Evolutionary conservation across 2,888 invertebrate species (phyloP).

Genomic region (Crioceris asparagi): DNA sequence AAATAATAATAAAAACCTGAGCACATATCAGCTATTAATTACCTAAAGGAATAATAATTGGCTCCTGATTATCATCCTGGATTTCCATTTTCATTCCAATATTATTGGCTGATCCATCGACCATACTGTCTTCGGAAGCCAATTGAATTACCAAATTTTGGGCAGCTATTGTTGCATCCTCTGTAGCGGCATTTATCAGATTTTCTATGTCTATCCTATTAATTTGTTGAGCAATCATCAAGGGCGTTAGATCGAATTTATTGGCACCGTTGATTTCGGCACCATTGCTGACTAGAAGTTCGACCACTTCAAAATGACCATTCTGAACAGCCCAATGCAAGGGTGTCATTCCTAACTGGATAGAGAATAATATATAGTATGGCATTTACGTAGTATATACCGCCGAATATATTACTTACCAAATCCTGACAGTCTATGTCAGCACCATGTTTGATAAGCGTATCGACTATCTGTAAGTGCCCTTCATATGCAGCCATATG

Average conservation of each 20-base stretch:
- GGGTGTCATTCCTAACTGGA: constrained; percentile 77
- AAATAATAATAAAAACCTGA: not conserved
- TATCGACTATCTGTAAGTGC: constrained; percentile 59
- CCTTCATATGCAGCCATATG: constrained; percentile 84
- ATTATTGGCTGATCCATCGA: constrained; percentile 13
- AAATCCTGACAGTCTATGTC: constrained; percentile 68
- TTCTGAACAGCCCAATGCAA: constrained; percentile 90
- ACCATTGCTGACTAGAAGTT: constrained; percentile 59
- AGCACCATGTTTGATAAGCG: constrained; percentile 57
- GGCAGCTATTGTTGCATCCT: constrained; percentile 25
- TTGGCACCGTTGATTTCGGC: constrained; percentile 58
- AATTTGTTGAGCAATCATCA: constrained; percentile 56
- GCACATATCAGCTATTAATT: not conserved
- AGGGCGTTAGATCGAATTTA: constrained; percentile 63
- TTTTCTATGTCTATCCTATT: constrained; percentile 50
- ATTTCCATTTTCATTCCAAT: constrained; percentile 16
- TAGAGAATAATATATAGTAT: no score
- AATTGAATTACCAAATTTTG: constrained; percentile 26
- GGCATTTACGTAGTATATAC: no score
- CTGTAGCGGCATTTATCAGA: constrained; percentile 37
- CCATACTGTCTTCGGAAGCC: constrained; percentile 10
- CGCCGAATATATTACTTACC: constrained; percentile 44
- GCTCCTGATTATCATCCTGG: constrained; percentile 11
- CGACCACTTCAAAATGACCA: constrained; percentile 58
- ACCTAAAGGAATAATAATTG: constrained; percentile 17